Conservation (phyloP, 2,888 invertebrate genomes). For the Coenonympha glycerion region DNA sequence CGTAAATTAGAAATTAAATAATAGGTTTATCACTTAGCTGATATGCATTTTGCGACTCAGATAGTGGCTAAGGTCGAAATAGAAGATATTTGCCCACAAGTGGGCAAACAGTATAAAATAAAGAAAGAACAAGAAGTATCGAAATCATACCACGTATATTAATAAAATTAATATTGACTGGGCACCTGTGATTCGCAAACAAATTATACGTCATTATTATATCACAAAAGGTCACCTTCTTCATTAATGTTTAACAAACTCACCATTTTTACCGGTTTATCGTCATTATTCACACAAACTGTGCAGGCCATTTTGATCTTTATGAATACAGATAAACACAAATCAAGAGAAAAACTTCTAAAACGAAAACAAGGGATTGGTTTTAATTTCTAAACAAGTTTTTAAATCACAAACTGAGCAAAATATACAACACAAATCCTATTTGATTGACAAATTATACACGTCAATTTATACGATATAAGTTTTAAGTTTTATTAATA, state of each 20-base stretch:
- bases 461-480: not conserved
- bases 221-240: not conserved
- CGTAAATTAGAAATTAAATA: too few relatives aligned
- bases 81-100: too few relatives aligned
- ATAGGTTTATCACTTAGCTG: too few relatives aligned
- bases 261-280: constrained; percentile 51
- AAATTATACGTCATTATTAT: too few relatives aligned
- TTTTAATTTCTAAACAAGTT: not conserved
- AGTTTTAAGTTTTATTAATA: not conserved
- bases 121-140: too few relatives aligned
- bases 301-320: constrained; percentile 48
- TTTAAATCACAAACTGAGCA: not conserved
- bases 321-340: not conserved
- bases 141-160: too few relatives aligned
- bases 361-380: too few relatives aligned
- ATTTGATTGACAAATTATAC: not conserved
- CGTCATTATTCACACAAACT: constrained; percentile 44
- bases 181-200: not conserved
- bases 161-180: too few relatives aligned
- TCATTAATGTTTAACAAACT: constrained; percentile 28
- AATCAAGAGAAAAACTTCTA: not conserved
- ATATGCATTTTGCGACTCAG: too few relatives aligned
- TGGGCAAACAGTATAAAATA: too few relatives aligned
- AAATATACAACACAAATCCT: not conserved
- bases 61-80: too few relatives aligned